A percentile compares a stretch with the other conserved stretches of the same genome.
phyloP scores from a whole-genome alignment of 2,797 vertebrate genomes.

The Hybognathus amarus region DNA sequence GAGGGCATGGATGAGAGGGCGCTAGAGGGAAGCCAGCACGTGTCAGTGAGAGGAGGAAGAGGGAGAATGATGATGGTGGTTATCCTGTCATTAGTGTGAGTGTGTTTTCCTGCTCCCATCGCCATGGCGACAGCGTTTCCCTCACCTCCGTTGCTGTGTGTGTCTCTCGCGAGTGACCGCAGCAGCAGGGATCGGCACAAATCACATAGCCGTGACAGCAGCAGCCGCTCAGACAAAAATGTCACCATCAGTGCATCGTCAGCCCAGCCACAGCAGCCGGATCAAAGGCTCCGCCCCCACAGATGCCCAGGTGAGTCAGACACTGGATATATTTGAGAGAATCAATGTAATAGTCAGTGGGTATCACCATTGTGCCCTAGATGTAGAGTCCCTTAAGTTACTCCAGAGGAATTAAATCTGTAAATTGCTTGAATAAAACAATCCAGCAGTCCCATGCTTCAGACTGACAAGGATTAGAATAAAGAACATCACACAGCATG shows the following conservation, averaged over 20 bases:
- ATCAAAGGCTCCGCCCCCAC: constrained; percentile 63
- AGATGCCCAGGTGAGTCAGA: constrained; percentile 56
- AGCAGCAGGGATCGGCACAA: constrained; percentile 92
- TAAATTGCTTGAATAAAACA: constrained; percentile 1
- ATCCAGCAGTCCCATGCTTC: too few relatives aligned
- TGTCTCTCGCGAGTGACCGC: constrained; percentile 76
- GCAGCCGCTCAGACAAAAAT: constrained; percentile 89
- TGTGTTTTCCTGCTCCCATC: constrained; percentile 20
- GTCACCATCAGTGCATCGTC: constrained; percentile 91
- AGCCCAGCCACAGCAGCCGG: constrained; percentile 83
- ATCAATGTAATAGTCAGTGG: neutral
- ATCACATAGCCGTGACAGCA: constrained; percentile 87
- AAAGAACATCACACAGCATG: too few relatives aligned
- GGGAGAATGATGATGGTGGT: constrained; percentile 24
- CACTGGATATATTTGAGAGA: neutral
- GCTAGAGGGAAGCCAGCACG: constrained; percentile 3
- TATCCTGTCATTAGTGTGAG: constrained; percentile 25
- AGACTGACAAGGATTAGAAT: constrained; percentile 1
- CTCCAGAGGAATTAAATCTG: neutral
- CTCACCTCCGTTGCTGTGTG: constrained; percentile 40
- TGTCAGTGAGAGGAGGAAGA: constrained; percentile 20
- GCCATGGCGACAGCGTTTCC: constrained; percentile 46
- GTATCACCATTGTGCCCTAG: neutral
- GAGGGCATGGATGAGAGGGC: constrained; percentile 5
- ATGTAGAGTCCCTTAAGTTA: neutral